phyloP scores from a whole-genome alignment of 2,888 invertebrate genomes.

The Cremastinae sp. region DNA sequence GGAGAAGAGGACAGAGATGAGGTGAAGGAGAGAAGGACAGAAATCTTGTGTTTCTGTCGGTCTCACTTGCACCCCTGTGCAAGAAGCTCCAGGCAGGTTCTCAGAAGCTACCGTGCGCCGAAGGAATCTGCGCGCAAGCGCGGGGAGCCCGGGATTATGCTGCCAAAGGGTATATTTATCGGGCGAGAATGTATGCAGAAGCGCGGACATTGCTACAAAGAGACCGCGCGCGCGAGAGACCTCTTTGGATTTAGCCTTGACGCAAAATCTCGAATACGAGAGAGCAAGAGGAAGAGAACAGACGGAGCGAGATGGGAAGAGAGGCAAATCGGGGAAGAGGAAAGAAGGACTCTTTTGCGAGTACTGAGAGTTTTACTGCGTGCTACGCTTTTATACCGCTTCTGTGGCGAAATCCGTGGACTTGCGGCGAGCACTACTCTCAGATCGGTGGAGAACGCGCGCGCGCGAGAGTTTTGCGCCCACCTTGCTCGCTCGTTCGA shows the following conservation, averaged over 20 bases:
- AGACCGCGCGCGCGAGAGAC: slow-evolving; percentile 68
- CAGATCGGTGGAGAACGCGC: slow-evolving; percentile 53
- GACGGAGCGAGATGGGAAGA: slow-evolving; percentile 7
- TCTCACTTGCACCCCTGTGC: slow-evolving; percentile 59
- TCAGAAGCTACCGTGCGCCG: slow-evolving; percentile 79
- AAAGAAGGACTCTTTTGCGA: slow-evolving; percentile 29
- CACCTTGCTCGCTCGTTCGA: slow-evolving; percentile 45
- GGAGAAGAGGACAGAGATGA: slow-evolving; percentile 42
- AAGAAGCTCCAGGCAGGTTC: slow-evolving; percentile 77
- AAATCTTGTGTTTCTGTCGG: slow-evolving; percentile 56
- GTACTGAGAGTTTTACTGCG: slow-evolving; percentile 48
- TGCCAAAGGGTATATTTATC: slow-evolving; percentile 80
- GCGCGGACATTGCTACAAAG: slow-evolving; percentile 79
- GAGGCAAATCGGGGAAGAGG: slow-evolving; percentile 9
- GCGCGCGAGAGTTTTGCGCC: slow-evolving; percentile 42
- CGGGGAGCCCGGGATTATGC: slow-evolving; percentile 77
- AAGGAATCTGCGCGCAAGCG: slow-evolving; percentile 73
- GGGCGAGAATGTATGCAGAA: slow-evolving; percentile 80
- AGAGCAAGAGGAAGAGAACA: slow-evolving; percentile 26
- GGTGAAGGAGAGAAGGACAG: slow-evolving; percentile 46
- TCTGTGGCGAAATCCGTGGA: slow-evolving; percentile 52
- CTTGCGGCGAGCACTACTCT: slow-evolving; percentile 53
- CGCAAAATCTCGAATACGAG: slow-evolving; percentile 69
- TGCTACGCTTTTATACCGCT: slow-evolving; percentile 35
- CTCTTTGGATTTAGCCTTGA: slow-evolving; percentile 78